Percentiles rank a stretch among this genome's conserved stretches.
Evolutionary conservation across 2,797 vertebrate species (phyloP).

Genomic region (Clamator glandarius): DNA sequence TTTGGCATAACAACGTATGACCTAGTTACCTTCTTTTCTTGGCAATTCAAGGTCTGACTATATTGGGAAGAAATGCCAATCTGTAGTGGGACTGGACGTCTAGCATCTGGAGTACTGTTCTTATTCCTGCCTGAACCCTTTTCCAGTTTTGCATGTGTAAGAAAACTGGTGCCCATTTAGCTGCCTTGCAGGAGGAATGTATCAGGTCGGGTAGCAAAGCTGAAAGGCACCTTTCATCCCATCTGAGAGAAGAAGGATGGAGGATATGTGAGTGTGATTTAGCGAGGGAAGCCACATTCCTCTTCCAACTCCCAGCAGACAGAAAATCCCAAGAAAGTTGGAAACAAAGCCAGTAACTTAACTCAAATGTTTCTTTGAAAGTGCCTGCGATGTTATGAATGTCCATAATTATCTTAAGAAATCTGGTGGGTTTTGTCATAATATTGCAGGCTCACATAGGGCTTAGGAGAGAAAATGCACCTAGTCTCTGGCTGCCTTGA

Average conservation of each 20-base stretch:
- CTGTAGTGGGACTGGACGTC: accelerated
- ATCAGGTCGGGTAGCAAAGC: neutral
- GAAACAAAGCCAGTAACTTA: neutral
- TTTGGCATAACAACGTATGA: neutral
- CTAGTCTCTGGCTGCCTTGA: neutral
- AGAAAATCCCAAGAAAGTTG: neutral
- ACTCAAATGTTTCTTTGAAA: neutral
- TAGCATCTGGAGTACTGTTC: neutral
- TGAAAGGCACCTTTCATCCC: neutral
- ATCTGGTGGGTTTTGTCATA: neutral
- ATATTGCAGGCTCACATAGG: neutral
- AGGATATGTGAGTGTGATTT: neutral
- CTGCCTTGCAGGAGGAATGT: neutral
- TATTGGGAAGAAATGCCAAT: neutral
- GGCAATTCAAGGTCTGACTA: neutral
- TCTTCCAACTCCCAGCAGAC: neutral
- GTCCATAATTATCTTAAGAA: neutral
- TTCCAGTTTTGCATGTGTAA: neutral
- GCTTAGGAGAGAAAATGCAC: neutral
- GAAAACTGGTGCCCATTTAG: neutral
- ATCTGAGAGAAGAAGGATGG: neutral
- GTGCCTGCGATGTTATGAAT: neutral
- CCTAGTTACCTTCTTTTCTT: neutral
- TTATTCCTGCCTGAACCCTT: neutral
- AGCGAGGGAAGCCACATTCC: neutral